Conservation (phyloP, 2,797 vertebrate species). For the Mycteria americana region DNA sequence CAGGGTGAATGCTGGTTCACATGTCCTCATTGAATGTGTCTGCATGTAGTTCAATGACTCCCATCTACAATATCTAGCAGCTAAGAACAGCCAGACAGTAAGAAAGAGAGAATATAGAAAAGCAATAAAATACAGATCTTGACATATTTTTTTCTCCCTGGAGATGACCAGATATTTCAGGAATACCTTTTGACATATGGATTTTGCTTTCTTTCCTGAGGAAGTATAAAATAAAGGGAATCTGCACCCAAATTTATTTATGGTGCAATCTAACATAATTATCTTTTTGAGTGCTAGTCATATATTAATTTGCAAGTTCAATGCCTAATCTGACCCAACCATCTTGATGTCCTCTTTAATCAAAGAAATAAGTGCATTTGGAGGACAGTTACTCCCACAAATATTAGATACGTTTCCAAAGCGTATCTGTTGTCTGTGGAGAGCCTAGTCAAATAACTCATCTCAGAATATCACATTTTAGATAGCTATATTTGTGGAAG, state of each 20-base stretch:
- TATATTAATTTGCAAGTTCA: background rate
- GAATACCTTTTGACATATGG: background rate
- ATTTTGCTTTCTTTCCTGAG: background rate
- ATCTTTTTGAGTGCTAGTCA: background rate
- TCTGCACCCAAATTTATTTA: background rate
- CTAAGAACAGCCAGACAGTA: background rate
- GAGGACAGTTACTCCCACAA: background rate
- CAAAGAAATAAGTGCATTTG: background rate
- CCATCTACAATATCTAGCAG: background rate
- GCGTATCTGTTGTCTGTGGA: background rate
- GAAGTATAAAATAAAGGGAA: background rate
- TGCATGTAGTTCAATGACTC: background rate
- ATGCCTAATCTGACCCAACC: background rate
- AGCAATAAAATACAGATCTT: background rate
- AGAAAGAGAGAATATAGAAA: background rate
- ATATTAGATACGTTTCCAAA: background rate
- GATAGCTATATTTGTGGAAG: background rate
- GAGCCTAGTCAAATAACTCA: background rate
- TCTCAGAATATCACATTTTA: background rate
- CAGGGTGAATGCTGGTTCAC: background rate
- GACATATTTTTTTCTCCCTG: background rate
- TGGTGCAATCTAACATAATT: background rate
- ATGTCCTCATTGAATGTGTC: accelerated
- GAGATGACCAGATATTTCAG: background rate
- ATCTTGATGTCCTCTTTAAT: background rate